Percentiles rank a stretch among this genome's conserved stretches.
These are phyloP conservation scores for Microctenopoma lineatum DNA, from an alignment of 2,797 vertebrate species.

Conservation along the genomic window DNA sequence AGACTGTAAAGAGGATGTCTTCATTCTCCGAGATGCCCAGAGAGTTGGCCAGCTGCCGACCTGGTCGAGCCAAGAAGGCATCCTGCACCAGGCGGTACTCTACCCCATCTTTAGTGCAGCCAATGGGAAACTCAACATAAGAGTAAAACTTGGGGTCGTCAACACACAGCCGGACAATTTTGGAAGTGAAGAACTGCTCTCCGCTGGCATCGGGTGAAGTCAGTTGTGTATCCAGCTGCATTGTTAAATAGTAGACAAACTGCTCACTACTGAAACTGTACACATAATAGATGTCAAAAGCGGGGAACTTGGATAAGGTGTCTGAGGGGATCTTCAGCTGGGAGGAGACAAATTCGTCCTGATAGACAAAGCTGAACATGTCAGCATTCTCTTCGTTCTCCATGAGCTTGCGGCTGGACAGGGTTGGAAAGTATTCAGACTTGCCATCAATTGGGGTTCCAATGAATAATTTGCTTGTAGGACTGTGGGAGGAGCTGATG, in stretches of 20 bases:
- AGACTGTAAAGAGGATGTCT: slow-evolving; percentile 96
- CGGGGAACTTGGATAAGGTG: slow-evolving; percentile 96
- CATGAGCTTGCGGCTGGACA: slow-evolving; percentile 98
- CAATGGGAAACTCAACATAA: slow-evolving; percentile 97
- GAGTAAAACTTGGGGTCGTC: slow-evolving; percentile 99
- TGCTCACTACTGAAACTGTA: slow-evolving; percentile 99
- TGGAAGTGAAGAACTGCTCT: slow-evolving; percentile 99
- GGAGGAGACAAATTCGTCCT: slow-evolving; percentile 98
- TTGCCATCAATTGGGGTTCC: slow-evolving; percentile 98
- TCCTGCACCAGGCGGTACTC: slow-evolving; percentile 98
- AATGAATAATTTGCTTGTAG: slow-evolving; percentile 94
- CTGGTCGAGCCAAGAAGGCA: slow-evolving; percentile 92
- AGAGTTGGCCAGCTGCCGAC: slow-evolving; percentile 89
- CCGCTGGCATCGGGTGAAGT: slow-evolving; percentile 95
- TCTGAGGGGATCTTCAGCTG: slow-evolving; percentile 99
- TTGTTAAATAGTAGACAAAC: slow-evolving; percentile 97
- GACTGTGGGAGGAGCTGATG: slow-evolving; percentile 87
- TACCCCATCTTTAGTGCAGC: slow-evolving; percentile 94
- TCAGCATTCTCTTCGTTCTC: slow-evolving; percentile 96
- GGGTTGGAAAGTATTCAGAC: slow-evolving; percentile 96
- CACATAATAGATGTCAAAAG: slow-evolving; percentile 98
- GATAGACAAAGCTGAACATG: slow-evolving; percentile 99
- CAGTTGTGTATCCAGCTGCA: slow-evolving; percentile 96
- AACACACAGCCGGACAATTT: slow-evolving; percentile 96
- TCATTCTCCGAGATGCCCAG: slow-evolving; percentile 91